phyloP scores from a whole-genome alignment of 2,797 vertebrate species.

The Mallotus villosus region DNA sequence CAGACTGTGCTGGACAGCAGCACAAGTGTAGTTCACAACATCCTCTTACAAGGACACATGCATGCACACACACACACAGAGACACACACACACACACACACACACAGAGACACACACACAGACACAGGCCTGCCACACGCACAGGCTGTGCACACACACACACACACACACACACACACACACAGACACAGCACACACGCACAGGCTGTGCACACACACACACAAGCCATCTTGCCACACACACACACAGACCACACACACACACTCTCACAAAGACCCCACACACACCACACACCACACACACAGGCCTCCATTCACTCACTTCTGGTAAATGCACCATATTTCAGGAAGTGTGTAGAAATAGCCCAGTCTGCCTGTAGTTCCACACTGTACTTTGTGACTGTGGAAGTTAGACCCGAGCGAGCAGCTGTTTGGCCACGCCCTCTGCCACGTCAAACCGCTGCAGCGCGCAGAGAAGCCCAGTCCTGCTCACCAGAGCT shows the following conservation, averaged over 20 bases:
- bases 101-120: not conserved
- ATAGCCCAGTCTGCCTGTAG: constrained; percentile 43
- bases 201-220: too few species aligned
- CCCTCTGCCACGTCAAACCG: constrained; percentile 35
- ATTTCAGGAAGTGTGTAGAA: constrained; percentile 61
- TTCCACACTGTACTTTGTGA: constrained; percentile 36
- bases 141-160: too few species aligned
- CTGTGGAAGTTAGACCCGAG: constrained; percentile 44
- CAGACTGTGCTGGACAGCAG: not conserved
- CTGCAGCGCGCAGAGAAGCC: constrained; percentile 21
- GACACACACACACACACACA: constrained; percentile 11
- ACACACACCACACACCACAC: constrained; percentile 7
- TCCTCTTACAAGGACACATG: too few species aligned
- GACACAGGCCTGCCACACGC: too few species aligned
- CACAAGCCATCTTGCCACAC: not conserved
- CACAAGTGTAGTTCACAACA: too few species aligned
- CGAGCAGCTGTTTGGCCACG: constrained; percentile 40
- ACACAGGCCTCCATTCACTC: constrained; percentile 15
- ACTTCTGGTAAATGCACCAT: constrained; percentile 43
- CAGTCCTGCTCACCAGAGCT: constrained; percentile 20
- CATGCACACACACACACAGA: not conserved
- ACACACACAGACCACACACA: constrained; percentile 5
- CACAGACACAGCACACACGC: not conserved
- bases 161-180: constrained; percentile 6
- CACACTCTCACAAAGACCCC: constrained; percentile 1